These are phyloP conservation scores for Odontocerum albicorne DNA, from an alignment of 2,888 invertebrate species.

Conservation along the genomic window DNA sequence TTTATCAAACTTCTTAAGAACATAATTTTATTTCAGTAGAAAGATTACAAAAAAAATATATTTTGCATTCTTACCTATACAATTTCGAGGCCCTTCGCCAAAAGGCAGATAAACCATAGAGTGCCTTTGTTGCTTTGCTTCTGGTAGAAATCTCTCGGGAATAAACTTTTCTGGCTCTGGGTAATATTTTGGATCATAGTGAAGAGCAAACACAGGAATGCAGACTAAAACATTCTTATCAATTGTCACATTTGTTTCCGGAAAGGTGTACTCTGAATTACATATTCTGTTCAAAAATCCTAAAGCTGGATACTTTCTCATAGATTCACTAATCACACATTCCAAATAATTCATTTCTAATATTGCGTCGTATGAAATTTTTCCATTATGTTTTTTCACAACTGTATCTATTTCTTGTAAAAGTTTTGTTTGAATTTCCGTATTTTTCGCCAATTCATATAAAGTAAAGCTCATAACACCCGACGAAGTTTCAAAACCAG, in stretches of 20 bases:
- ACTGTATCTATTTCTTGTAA: constrained; percentile 41
- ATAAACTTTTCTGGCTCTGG: constrained; percentile 18
- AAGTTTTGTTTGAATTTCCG: constrained; percentile 46
- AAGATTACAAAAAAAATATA: too few relatives aligned
- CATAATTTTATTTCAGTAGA: too few relatives aligned
- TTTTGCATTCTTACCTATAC: constrained; percentile 14
- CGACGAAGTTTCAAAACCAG: constrained; percentile 51
- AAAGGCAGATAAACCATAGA: constrained; percentile 17
- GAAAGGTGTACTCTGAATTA: constrained; percentile 43
- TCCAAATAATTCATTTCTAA: constrained; percentile 47
- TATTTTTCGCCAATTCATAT: constrained; percentile 45
- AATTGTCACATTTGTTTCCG: constrained; percentile 44
- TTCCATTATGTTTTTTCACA: constrained; percentile 40
- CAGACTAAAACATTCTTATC: constrained; percentile 43
- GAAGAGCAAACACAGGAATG: constrained; percentile 17
- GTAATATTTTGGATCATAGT: constrained; percentile 20
- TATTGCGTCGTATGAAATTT: constrained; percentile 46
- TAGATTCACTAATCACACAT: constrained; percentile 48
- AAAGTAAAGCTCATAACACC: constrained; percentile 45
- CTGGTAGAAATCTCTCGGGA: constrained; percentile 14
- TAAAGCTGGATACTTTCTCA: constrained; percentile 51
- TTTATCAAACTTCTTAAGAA: too few relatives aligned
- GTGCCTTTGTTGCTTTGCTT: constrained; percentile 7
- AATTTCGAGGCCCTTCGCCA: constrained; percentile 20
- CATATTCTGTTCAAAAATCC: constrained; percentile 46